Conservation (phyloP, 2,113 vertebrate species). For the Oreotragus oreotragus region DNA sequence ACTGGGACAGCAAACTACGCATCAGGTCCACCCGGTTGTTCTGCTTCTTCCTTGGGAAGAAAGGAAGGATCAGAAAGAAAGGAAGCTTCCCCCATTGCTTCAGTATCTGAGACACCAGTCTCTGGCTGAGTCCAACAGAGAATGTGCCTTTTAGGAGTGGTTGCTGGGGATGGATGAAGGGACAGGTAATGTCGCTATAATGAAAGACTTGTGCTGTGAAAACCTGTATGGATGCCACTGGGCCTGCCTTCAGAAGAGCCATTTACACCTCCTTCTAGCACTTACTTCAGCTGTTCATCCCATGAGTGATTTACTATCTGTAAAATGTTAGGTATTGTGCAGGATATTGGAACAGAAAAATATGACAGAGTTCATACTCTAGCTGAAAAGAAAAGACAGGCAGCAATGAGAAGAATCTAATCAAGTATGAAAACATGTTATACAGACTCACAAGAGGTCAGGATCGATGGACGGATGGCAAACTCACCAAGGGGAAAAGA, state of each 20-base stretch:
- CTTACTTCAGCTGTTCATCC: not conserved
- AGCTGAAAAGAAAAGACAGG: not conserved
- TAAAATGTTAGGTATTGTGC: not conserved
- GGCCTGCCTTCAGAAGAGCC: not conserved
- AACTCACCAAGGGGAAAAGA: not conserved
- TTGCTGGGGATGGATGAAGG: not conserved
- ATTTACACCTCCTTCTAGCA: not conserved
- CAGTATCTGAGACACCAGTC: not conserved
- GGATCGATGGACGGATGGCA: not conserved
- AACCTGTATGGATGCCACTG: not conserved
- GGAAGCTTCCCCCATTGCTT: not conserved
- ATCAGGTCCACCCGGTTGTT: not conserved
- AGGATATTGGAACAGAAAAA: not conserved
- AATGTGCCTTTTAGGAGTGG: not conserved
- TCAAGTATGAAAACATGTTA: not conserved
- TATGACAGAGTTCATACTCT: not conserved
- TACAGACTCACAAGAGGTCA: not conserved
- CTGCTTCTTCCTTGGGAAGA: not conserved
- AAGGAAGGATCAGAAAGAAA: not conserved
- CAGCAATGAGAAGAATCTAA: not conserved
- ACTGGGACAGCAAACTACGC: not conserved
- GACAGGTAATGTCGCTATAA: not conserved
- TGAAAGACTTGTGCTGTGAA: not conserved
- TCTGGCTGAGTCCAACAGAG: not conserved
- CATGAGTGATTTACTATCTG: not conserved